Evolutionary conservation across 2,888 invertebrate genomes (phyloP), one percentile per base, ranked within the genome.

Genomic region (Himalopsyche japonica): DNA sequence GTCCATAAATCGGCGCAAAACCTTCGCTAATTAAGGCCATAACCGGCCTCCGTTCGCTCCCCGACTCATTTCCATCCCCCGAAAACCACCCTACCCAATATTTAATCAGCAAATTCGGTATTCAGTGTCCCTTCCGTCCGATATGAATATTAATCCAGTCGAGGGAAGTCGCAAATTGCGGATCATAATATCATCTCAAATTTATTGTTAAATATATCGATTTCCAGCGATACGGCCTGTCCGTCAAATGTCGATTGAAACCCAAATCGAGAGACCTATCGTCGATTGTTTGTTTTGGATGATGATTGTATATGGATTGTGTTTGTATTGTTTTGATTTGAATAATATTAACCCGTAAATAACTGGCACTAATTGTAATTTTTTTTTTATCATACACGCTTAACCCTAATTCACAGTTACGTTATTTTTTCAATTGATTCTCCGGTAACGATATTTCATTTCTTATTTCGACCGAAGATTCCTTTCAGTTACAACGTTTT

Each of bases 31-130:
- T 70, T 70, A 70, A 70, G 70, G 70, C 70, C 27, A 27, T 70
- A 70, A 70, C 70, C 43, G 27, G 30, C 49, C 78, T 20, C 37
- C 77, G 20, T 18, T 27, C 47, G 20, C 84, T 79, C 79, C 82
- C 87, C 78, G 84, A 70, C 80, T 80, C 86, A 84, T 24, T 80
- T 79, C 86, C 82, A 34, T 47, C 79, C 70, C 80, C 64, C 20
- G 49, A 3, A 77, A 77, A 79, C 30, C 81, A 76, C 64, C 80
- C 80, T 43, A 70, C 80, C 27, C 70, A 27, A 30, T 70, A 70
- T 70, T 70, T 70, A 70, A 70, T 70, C 70, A 70, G 70, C 70
- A 15, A 70, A 70, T 70, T 70, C 27, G 70, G 70, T 30, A 70
- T 5, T 70, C 70, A 7, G 70, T 70, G 70, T 70, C 70, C 70